Evolutionary conservation across 2,888 invertebrate genomes (phyloP).

Genomic region (Leucania comma): DNA sequence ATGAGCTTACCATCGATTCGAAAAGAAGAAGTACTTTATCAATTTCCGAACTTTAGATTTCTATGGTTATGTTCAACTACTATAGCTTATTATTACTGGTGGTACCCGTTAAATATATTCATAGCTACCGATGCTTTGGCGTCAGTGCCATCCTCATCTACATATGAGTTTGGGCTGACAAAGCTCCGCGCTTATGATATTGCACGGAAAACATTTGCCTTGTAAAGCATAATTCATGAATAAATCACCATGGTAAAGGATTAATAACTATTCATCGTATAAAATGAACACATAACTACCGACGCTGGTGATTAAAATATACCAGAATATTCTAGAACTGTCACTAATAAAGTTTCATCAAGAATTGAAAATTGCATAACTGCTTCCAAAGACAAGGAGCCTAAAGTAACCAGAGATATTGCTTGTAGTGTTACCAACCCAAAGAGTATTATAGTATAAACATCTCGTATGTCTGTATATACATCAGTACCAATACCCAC

Average conservation of each 20-base stretch:
- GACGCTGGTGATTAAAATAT: background rate
- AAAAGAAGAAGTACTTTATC: no score
- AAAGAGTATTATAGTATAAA: no score
- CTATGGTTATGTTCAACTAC: no score
- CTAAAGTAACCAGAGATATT: background rate
- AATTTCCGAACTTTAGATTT: no score
- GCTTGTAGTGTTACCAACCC: no score
- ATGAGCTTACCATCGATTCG: no score
- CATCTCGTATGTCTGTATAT: no score
- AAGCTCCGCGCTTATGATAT: slow-evolving; percentile 46
- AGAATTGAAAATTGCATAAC: background rate
- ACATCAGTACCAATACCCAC: no score
- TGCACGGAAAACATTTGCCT: slow-evolving; percentile 47
- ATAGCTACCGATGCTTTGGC: slow-evolving; percentile 3
- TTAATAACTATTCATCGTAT: slow-evolving; percentile 21
- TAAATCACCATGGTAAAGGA: slow-evolving; percentile 43
- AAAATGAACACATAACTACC: background rate
- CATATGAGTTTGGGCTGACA: slow-evolving; percentile 42
- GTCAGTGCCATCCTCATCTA: slow-evolving; percentile 21
- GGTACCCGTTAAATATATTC: slow-evolving; percentile 1
- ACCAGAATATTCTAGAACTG: background rate
- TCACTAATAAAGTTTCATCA: background rate
- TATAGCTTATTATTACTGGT: background rate
- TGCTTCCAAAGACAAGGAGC: background rate
- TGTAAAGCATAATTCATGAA: slow-evolving; percentile 46